A percentile compares a stretch with the other conserved stretches of the same genome.
phyloP scores from a whole-genome alignment of 2,797 vertebrate genomes.

The Enteromius mattozi region DNA sequence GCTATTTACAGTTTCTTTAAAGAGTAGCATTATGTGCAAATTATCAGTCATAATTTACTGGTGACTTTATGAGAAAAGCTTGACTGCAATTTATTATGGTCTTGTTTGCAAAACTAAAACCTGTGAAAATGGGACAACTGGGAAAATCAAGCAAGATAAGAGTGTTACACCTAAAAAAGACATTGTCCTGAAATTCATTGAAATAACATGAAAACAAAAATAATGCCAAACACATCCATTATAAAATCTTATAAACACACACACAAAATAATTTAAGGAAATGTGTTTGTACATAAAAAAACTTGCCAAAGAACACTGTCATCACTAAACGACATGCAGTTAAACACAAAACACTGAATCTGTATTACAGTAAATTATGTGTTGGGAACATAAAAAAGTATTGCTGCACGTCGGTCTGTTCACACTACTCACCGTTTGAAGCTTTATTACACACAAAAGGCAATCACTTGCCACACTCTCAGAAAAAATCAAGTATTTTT shows the following conservation, averaged over 20 bases:
- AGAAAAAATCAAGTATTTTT: not conserved
- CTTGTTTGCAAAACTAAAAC: not conserved
- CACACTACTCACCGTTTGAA: not conserved
- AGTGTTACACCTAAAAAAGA: not conserved
- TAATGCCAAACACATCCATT: conserved; percentile 5
- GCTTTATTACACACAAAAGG: not conserved
- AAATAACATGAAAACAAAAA: not conserved
- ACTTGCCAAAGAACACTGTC: not conserved
- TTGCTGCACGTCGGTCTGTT: not conserved
- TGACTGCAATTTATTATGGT: not conserved
- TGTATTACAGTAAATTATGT: not conserved
- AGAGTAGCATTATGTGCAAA: not conserved
- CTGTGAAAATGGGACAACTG: not conserved
- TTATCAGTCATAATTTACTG: not conserved
- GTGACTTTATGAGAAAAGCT: not conserved
- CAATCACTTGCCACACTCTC: not conserved
- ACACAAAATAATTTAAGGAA: not conserved
- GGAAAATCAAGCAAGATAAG: not conserved
- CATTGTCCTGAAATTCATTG: not conserved
- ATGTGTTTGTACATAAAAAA: not conserved
- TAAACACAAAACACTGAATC: not conserved
- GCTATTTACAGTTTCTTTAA: not conserved
- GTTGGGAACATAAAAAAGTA: not conserved
- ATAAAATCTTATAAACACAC: not conserved
- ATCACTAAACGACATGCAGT: not conserved